Conservation (phyloP, 2,797 vertebrate species). For the Liparis tanakae region DNA sequence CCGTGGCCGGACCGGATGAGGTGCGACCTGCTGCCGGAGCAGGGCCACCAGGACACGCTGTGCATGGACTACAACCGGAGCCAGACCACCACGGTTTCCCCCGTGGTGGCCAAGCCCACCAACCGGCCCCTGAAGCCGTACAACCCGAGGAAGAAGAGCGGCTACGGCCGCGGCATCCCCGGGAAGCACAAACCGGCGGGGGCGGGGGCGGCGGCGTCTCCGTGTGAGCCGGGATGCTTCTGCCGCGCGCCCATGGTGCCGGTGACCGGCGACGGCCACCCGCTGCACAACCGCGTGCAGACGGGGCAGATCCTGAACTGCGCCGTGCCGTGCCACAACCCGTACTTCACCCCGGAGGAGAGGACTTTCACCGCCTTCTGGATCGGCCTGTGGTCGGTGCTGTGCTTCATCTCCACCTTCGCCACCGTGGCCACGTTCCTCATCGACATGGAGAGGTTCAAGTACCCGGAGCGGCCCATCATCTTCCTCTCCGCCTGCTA, state of each 20-base stretch:
- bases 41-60: conserved; percentile 88
- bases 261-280: conserved; percentile 84
- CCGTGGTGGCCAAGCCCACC: conserved; percentile 77
- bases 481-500: conserved; percentile 94
- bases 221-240: conserved; percentile 87
- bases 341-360: conserved; percentile 90
- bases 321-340: conserved; percentile 91
- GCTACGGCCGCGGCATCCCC: conserved; percentile 55
- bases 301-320: conserved; percentile 90
- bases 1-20: conserved; percentile 96
- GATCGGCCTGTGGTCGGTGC: conserved; percentile 92
- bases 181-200: conserved; percentile 61
- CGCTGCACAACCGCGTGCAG: conserved; percentile 87
- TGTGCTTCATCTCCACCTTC: conserved; percentile 93
- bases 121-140: conserved; percentile 80
- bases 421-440: conserved; percentile 92
- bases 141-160: conserved; percentile 70
- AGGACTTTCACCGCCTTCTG: conserved; percentile 91
- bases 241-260: conserved; percentile 91
- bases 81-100: conserved; percentile 83
- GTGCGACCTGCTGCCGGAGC: conserved; percentile 91
- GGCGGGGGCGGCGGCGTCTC: conserved; percentile 34
- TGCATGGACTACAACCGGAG: conserved; percentile 96
- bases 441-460: conserved; percentile 92
- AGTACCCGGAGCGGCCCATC: conserved; percentile 93